Conservation (phyloP, 2,888 invertebrate species). For the Hemaris fuciformis region DNA sequence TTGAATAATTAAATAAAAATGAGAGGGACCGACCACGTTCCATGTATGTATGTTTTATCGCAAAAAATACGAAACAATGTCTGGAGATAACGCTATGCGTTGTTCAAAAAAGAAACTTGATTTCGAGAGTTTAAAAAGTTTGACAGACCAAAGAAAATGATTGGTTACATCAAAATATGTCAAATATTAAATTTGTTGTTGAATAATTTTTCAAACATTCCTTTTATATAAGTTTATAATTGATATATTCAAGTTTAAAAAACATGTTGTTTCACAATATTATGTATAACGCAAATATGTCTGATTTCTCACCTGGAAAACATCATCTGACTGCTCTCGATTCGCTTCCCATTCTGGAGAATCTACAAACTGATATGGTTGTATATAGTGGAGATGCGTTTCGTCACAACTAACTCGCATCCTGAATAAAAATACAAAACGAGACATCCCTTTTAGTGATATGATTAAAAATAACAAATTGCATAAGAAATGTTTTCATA, state of each 20-base stretch:
- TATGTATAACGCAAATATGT: not conserved
- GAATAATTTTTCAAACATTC: no score
- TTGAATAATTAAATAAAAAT: not conserved
- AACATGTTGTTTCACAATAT: not conserved
- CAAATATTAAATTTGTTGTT: no score
- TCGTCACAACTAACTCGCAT: slow-evolving; percentile 91
- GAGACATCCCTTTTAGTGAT: not conserved
- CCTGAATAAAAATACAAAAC: slow-evolving; percentile 68
- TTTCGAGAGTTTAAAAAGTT: no score
- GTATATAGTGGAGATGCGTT: slow-evolving; percentile 90
- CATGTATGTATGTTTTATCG: no score
- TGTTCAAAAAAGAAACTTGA: no score
- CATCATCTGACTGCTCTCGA: slow-evolving; percentile 88
- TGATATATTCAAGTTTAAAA: no score
- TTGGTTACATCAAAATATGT: no score
- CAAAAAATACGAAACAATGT: not conserved
- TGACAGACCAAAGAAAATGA: no score
- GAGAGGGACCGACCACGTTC: not conserved
- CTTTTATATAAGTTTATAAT: no score
- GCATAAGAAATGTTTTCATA: not conserved
- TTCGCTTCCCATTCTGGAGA: slow-evolving; percentile 95
- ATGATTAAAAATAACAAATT: slow-evolving; percentile 3
- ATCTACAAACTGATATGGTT: slow-evolving; percentile 91
- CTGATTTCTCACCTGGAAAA: slow-evolving; percentile 84
- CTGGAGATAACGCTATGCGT: no score